Evolutionary conservation across 2,888 invertebrate species (phyloP), one percentile per base, ranked within the genome.

Genomic region (Drosophila affinis): DNA sequence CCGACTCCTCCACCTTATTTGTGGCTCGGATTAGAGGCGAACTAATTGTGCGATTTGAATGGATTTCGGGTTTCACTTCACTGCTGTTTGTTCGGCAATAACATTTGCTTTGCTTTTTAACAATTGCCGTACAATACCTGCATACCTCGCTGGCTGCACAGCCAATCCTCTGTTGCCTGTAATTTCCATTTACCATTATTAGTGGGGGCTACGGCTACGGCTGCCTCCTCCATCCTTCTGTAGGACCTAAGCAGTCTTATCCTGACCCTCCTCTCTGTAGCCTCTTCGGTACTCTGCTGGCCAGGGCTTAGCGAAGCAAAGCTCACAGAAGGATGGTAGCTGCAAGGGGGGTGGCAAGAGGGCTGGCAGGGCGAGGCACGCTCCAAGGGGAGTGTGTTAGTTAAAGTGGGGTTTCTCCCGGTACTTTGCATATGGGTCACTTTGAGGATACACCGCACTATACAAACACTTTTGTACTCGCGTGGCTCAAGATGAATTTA

Each of bases 11-110:
- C 24, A 53, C 58, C 62, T 73, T 86, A 84, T 86, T 86, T 86
- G 87, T 86, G 72, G 79, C 76, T 69, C 87, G 85, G 85, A 86
- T 86, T 86, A 86, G 84, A 75, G 84, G 70, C 71, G 76, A 72
- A 83, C 85, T 86, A 86, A 88, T 86, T 86, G 85, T 86, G 72
- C 79, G 88, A 86, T 86, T 84, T 88, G 87, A 86, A 86, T 86
- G 88, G 87, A 81, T 84, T 88, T 84, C 75, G 75, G 86, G 76
- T 86, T 84, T 78, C 76, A 55, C 57, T 51, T 24, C 24, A 29
- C 29, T 55, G 59, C 70, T 88, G 87, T 88, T 86, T 88, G 87
- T 84, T 73, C 65, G 75, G 72, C 75, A 87, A 86, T 81, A 86
- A 86, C 81, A 86, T 85, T 85, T 85, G 76, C 87, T 78, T 76